These are phyloP conservation scores for Polypedilum vanderplanki DNA, from an alignment of 1,140 invertebrate species.

Conservation along the genomic window DNA sequence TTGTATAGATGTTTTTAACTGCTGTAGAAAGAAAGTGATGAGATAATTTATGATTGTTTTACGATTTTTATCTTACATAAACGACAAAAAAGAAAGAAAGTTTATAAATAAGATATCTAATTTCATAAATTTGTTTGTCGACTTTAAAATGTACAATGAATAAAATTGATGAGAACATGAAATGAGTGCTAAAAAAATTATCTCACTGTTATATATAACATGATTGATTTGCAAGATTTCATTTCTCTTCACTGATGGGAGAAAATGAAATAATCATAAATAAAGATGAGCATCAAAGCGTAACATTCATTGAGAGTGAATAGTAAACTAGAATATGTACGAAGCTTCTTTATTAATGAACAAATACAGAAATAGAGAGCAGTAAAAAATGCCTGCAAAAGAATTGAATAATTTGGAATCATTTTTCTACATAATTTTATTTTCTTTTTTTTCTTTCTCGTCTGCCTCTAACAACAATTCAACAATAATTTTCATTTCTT, in stretches of 20 bases:
- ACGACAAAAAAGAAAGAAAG: not conserved
- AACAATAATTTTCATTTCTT: not conserved
- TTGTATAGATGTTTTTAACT: not conserved
- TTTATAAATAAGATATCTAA: not conserved
- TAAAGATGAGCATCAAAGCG: not conserved
- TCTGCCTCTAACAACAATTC: no score
- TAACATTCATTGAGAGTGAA: not conserved
- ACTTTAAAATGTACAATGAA: not conserved
- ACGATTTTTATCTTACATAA: not conserved
- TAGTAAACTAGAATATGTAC: not conserved
- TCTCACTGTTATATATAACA: not conserved
- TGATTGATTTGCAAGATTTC: not conserved
- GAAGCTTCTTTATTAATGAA: not conserved
- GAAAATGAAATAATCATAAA: not conserved
- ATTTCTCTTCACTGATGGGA: no score
- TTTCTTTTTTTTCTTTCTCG: no score
- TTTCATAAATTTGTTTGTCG: not conserved
- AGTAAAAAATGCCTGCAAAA: not conserved
- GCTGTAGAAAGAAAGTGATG: not conserved
- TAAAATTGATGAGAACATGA: not conserved
- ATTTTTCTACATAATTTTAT: no score
- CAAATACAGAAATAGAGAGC: not conserved
- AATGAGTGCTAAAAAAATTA: slow-evolving; percentile 1
- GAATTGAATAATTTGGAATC: not conserved
- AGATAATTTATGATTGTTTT: not conserved